Conservation (phyloP, 2,113 vertebrate genomes). For the Vireo altiloquus region DNA sequence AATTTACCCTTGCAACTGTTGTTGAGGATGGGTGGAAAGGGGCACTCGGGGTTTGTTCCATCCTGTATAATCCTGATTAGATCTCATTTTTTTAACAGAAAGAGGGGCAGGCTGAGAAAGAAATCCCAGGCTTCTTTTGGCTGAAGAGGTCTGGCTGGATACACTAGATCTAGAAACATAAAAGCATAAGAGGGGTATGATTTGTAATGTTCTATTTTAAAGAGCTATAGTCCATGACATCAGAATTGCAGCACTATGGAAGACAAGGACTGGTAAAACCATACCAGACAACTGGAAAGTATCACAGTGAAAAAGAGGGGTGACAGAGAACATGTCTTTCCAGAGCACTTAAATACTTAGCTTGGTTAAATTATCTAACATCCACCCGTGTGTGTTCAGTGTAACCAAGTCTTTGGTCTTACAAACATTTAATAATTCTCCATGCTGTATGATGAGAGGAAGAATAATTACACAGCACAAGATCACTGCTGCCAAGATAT, state of each 20-base stretch:
- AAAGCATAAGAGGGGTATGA: neutral
- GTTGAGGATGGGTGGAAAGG: slow-evolving; percentile 83
- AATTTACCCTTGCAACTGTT: slow-evolving; percentile 90
- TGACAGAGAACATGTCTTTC: neutral
- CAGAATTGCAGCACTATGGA: neutral
- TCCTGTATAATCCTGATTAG: slow-evolving; percentile 89
- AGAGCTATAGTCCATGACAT: neutral
- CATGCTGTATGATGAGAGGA: neutral
- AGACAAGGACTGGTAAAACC: neutral
- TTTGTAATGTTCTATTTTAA: neutral
- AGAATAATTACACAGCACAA: neutral
- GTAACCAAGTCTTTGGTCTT: neutral
- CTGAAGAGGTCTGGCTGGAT: slow-evolving; percentile 76
- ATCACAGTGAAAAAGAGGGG: neutral
- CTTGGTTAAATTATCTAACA: neutral
- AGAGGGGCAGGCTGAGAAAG: slow-evolving; percentile 90
- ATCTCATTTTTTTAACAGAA: slow-evolving; percentile 88
- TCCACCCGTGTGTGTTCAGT: neutral
- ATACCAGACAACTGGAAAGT: neutral
- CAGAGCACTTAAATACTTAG: neutral
- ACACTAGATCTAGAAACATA: slow-evolving; percentile 73
- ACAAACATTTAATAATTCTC: neutral
- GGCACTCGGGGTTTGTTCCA: slow-evolving; percentile 93
- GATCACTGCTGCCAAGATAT: neutral
- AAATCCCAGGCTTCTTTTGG: slow-evolving; percentile 89